phyloP scores from a whole-genome alignment of 2,888 invertebrate genomes.

The Glaucopsyche alexis region DNA sequence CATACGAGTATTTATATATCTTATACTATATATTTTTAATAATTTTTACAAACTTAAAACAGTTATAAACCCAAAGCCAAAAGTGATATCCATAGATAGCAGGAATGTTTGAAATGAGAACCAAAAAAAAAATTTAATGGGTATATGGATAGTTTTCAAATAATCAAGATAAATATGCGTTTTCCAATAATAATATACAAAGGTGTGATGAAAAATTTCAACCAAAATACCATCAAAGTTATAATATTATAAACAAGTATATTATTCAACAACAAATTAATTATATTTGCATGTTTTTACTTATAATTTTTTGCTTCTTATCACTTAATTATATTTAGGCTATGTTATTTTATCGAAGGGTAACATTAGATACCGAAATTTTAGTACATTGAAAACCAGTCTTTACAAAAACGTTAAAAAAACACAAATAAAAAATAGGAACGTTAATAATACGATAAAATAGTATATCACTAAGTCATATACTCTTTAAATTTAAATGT shows the following conservation, averaged over 20 bases:
- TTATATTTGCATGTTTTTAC: not conserved
- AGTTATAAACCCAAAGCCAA: not conserved
- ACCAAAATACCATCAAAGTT: too few species aligned
- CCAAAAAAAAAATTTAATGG: not conserved
- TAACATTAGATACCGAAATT: not conserved
- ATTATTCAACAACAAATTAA: not conserved
- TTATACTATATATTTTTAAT: not conserved
- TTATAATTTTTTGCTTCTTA: not conserved
- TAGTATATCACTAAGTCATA: not conserved
- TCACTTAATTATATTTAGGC: not conserved
- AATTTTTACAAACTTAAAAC: not conserved
- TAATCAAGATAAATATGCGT: too few species aligned
- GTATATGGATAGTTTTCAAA: not conserved
- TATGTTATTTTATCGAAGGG: not conserved
- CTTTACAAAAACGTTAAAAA: not conserved
- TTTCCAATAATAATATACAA: too few species aligned
- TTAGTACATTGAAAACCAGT: slow-evolving; percentile 1
- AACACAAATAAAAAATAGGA: not conserved
- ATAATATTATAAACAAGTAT: too few species aligned
- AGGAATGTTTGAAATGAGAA: not conserved
- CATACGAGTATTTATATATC: slow-evolving; percentile 9
- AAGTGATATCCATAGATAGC: not conserved
- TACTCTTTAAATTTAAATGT: not conserved
- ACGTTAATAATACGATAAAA: not conserved
- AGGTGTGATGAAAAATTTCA: too few species aligned